phyloP scores from a whole-genome alignment of 2,797 vertebrate genomes.

The Amphiprion clarkii region DNA sequence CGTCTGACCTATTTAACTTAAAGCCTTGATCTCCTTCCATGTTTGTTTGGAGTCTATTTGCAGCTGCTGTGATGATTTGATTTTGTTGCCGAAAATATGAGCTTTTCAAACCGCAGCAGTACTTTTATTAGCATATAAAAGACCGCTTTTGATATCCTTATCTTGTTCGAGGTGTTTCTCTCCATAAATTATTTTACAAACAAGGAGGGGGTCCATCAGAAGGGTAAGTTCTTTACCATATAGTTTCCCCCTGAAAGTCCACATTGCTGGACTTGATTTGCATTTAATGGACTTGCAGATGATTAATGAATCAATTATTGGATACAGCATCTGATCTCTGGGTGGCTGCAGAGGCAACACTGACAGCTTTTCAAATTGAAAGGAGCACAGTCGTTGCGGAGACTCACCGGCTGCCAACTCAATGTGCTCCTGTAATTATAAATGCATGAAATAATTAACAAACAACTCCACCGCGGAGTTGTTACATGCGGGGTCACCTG shows the following conservation, averaged over 20 bases:
- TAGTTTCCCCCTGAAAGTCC: conserved; percentile 34
- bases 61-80: conserved; percentile 56
- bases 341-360: conserved; percentile 33
- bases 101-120: conserved; percentile 50
- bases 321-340: conserved; percentile 52
- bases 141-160: conserved; percentile 42
- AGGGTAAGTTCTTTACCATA: conserved; percentile 35
- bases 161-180: conserved; percentile 51
- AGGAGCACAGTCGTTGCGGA: conserved; percentile 50
- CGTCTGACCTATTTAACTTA: conserved; percentile 66
- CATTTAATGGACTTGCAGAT: conserved; percentile 72
- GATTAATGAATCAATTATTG: conserved; percentile 77
- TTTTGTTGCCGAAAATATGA: conserved; percentile 58
- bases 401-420: conserved; percentile 46
- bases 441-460: conserved; percentile 76
- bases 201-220: conserved; percentile 8
- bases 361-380: conserved; percentile 69
- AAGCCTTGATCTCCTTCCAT: conserved; percentile 63
- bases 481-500: conserved; percentile 47
- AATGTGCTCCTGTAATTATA: conserved; percentile 67
- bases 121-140: conserved; percentile 71
- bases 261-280: conserved; percentile 51
- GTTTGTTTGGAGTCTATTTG: conserved; percentile 71
- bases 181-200: conserved; percentile 43
- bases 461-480: conserved; percentile 50